phyloP scores from a whole-genome alignment of 1,140 invertebrate species.

The Sitophilus oryzae region DNA sequence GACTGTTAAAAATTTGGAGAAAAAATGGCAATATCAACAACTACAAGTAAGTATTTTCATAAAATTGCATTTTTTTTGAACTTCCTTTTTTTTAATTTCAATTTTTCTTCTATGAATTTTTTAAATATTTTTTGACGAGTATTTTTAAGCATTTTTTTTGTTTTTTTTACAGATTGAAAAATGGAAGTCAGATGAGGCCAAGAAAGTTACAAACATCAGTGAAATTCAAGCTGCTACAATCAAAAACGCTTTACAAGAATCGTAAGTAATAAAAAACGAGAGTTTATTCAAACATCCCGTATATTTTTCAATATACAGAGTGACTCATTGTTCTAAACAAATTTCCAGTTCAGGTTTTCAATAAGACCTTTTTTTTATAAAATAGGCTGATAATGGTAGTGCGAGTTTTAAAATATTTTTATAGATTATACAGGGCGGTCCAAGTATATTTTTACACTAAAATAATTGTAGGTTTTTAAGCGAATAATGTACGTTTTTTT shows the following conservation, averaged over 20 bases:
- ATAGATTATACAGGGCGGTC: no score
- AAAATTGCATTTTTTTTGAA: neutral
- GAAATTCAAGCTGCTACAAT: slow-evolving; percentile 50
- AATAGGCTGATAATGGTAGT: no score
- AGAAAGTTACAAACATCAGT: slow-evolving; percentile 47
- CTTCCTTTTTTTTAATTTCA: slow-evolving; percentile 16
- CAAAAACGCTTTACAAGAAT: slow-evolving; percentile 48
- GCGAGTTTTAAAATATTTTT: no score
- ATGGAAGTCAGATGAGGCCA: slow-evolving; percentile 47
- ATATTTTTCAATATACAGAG: no score
- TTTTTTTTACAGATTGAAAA: slow-evolving; percentile 44
- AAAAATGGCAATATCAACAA: slow-evolving; percentile 41
- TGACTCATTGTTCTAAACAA: no score
- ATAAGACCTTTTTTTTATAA: no score
- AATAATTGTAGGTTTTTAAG: no score
- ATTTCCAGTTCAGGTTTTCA: no score
- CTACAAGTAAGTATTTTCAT: slow-evolving; percentile 30
- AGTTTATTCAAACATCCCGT: no score
- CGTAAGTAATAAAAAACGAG: no score
- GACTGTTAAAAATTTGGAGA: slow-evolving; percentile 40
- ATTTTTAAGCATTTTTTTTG: neutral
- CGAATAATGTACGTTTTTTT: no score
- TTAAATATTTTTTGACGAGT: neutral
- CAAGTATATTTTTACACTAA: no score
- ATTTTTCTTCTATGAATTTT: slow-evolving; percentile 20